Base-by-base conservation (phyloP, 1,140 invertebrate genomes). In the Pachyrhynchus sulphureomaculatus region DNA sequence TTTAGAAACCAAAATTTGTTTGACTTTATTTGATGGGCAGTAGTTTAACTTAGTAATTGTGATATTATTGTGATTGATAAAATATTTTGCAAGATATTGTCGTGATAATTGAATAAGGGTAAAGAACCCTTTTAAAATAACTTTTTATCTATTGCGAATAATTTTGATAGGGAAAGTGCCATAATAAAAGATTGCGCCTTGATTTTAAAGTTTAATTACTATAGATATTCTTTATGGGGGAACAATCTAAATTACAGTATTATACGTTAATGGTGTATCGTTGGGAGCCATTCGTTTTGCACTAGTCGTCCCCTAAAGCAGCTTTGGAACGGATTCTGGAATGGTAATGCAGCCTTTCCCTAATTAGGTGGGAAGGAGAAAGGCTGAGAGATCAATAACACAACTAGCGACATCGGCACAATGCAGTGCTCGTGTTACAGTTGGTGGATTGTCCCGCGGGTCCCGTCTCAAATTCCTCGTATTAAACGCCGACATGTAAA, bases 401-500 rank as follows among this genome's bases (percentile, higher is more conserved):
- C 59, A 56, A 61, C 41, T 61, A 57, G 62, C 67, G 62, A 67
- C 67, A 68, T 66, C 61, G 65, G 62, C 67, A 68, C 65, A 64
- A 67, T 65, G 62, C 62, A 68, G 62, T 58, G 58, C 44, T 64
- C 56, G 62, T 49, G 65, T 67, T 69, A 62, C 58, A 59, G 41
- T 36, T 32, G 52, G 56, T 49, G 53, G 51, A 49, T 55, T 51
- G 60, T 60, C 60, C 52, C 45, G 48, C 59, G 57, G 53, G 63
- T 56, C 55, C 53, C 56, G 55, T 68, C 65, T 66, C 58, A 61
- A 65, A 69, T 62, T 68, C 57, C 59, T 52, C 57, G 67, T 62
- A 70, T 71, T 68, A 69, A 69, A 68, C 62, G 64, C 65, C 70
- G 69, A 70, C 69, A 71, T 71, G 69, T 71, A 71, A 71, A 74